A percentile compares a stretch with the other conserved stretches of the same genome.
Evolutionary conservation across 2,888 invertebrate species (phyloP).

Genomic region (Hirtodrosophila histrioides): DNA sequence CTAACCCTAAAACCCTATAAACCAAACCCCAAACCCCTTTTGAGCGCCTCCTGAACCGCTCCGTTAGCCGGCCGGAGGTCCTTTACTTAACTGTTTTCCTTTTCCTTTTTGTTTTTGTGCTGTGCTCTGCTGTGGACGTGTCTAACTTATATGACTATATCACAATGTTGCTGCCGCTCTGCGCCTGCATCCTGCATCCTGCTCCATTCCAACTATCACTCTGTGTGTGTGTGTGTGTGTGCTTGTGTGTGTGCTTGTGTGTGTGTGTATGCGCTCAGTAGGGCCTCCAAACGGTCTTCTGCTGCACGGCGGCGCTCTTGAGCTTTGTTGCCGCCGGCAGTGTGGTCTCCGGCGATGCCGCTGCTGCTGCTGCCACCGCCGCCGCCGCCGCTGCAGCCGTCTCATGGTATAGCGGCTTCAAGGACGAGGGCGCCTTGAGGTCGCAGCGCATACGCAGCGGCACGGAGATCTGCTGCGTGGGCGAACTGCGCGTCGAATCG

Average conservation of each 20-base stretch:
- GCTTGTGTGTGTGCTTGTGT: slow-evolving; percentile 1
- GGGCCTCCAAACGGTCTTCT: slow-evolving; percentile 90
- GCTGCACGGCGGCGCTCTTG: slow-evolving; percentile 85
- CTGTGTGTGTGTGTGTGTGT: slow-evolving; percentile 30
- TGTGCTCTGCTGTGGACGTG: slow-evolving; percentile 39
- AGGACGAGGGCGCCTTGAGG: slow-evolving; percentile 87
- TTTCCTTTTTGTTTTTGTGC: slow-evolving; percentile 17
- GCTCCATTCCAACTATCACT: slow-evolving; percentile 41
- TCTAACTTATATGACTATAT: slow-evolving; percentile 81
- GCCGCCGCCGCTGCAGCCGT: slow-evolving; percentile 70
- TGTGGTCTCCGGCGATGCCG: slow-evolving; percentile 77
- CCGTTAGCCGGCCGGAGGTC: slow-evolving; percentile 71
- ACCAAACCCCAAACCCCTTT: not conserved
- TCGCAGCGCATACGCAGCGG: slow-evolving; percentile 85
- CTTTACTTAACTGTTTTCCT: not conserved
- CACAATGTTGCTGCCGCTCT: slow-evolving; percentile 79
- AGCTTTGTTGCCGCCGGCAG: slow-evolving; percentile 87
- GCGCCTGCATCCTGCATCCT: slow-evolving; percentile 45
- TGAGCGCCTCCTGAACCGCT: slow-evolving; percentile 9
- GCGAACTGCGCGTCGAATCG: slow-evolving; percentile 80
- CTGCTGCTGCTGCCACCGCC: slow-evolving; percentile 11
- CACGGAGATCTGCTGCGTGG: slow-evolving; percentile 86
- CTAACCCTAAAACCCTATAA: not conserved
- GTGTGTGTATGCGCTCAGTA: slow-evolving; percentile 85
- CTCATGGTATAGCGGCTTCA: slow-evolving; percentile 85